Conservation (phyloP, 2,888 invertebrate species). For the Erynnis tages region DNA sequence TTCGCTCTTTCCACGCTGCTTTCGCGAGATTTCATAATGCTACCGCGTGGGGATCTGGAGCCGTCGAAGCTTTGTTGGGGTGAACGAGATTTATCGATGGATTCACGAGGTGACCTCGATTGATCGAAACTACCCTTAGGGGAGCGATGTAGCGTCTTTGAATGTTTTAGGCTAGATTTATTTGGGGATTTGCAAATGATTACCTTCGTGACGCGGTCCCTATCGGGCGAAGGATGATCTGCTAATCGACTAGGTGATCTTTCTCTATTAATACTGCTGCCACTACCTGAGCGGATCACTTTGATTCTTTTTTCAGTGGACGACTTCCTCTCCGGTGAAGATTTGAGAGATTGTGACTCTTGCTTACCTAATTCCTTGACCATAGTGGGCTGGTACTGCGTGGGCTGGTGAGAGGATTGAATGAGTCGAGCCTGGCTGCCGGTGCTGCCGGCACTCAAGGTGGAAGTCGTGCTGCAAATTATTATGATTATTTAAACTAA, state of each 20-base stretch:
- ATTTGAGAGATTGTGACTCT: constrained; percentile 76
- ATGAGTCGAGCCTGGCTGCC: constrained; percentile 96
- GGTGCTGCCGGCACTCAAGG: constrained; percentile 95
- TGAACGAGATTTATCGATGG: constrained; percentile 80
- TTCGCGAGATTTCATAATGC: constrained; percentile 75
- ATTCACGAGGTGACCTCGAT: constrained; percentile 76
- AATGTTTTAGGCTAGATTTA: constrained; percentile 72
- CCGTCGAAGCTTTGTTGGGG: constrained; percentile 82
- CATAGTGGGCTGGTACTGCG: constrained; percentile 93
- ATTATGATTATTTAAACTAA: constrained; percentile 9
- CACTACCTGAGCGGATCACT: constrained; percentile 80
- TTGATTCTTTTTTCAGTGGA: constrained; percentile 66
- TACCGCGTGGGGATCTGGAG: constrained; percentile 70
- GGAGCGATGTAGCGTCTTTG: constrained; percentile 68
- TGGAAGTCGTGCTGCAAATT: constrained; percentile 92
- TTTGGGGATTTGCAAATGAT: constrained; percentile 77
- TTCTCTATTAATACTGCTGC: constrained; percentile 71
- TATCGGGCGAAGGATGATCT: constrained; percentile 60
- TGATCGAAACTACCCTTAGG: constrained; percentile 80
- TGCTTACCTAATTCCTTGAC: constrained; percentile 95
- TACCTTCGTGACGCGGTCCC: constrained; percentile 74
- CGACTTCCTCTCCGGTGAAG: constrained; percentile 70
- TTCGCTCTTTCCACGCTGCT: constrained; percentile 67
- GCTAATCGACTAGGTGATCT: constrained; percentile 63
- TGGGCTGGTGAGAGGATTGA: constrained; percentile 96